Evolutionary conservation across 2,797 vertebrate species (phyloP), one percentile per base, ranked within the genome.

Genomic region (Sciurus carolinensis): DNA sequence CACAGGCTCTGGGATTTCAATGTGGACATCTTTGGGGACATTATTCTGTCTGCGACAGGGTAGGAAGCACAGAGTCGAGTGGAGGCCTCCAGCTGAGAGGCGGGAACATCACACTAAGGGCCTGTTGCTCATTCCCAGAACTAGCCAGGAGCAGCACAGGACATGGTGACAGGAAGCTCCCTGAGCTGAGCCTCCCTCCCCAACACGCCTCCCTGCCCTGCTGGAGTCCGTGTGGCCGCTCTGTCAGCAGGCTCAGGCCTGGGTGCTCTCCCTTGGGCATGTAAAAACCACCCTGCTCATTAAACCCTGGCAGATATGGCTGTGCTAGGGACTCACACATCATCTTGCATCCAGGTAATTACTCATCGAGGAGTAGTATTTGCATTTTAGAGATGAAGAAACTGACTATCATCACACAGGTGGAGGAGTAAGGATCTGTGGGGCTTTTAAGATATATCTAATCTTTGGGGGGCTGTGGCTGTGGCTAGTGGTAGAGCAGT

Each of bases 71-170:
- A n/a, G 6, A n/a, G 47, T 26, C 30, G 1, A 54, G 17, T 5
- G 42, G 86, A 28, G 12, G 11, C 57, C n/a, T 28, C n/a, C 14
- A 36, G 18, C 50, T 22, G n/a, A 54, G 24, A n/a, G 36, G 36
- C 14, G 2, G 20, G 30, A 4, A 1, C 30, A 7, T 11, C 20
- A 24, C 18, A 5, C 5, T 1, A 12, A 24, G 0, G 14, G 10
- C 30, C 20, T 7, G 79, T 18, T 30, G 24, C 24, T 50, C 3
- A 59, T 30, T 52, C 30, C 1, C 20, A 6, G 54, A 39, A 50
- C 42, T 2, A 26, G 39, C 17, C 5, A 57, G 57, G 28, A 80
- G 52, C 28, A 4, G 44, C 80, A 24, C 18, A 47, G 57, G 52
- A 10, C 26, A 18, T 3, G 22, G 26, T 39, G 17, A 20, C 76